Percentiles rank a stretch among this genome's conserved stretches.
Evolutionary conservation across 2,888 invertebrate genomes (phyloP).

Genomic region (Eudiplozoon nipponicum): DNA sequence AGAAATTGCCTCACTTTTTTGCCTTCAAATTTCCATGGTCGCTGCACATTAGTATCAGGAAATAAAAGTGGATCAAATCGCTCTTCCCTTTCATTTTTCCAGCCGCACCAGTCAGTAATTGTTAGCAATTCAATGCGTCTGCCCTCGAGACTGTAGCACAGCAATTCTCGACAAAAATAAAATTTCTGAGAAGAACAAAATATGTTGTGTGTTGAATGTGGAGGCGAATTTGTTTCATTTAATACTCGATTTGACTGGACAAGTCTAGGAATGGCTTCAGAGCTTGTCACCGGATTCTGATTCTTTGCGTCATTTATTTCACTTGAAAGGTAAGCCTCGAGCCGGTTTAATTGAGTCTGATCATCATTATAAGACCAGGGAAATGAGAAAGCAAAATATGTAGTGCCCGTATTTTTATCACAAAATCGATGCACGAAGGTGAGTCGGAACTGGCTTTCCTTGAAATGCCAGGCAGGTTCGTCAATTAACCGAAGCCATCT

Average conservation of each 20-base stretch:
- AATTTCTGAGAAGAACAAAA: conserved; percentile 31
- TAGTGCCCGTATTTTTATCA: conserved; percentile 32
- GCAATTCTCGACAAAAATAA: conserved; percentile 49
- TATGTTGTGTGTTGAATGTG: conserved; percentile 1
- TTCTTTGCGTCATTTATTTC: conserved; percentile 20
- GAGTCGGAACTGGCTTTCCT: conserved; percentile 25
- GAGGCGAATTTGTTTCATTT: background rate
- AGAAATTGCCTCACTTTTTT: conserved; percentile 22
- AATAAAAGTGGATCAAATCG: conserved; percentile 33
- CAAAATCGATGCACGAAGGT: conserved; percentile 35
- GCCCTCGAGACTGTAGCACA: conserved; percentile 43
- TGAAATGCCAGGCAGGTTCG: conserved; percentile 20
- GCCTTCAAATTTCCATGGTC: conserved; percentile 39
- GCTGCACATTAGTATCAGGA: conserved; percentile 35
- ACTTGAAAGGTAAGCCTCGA: conserved; percentile 32
- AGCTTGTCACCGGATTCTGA: conserved; percentile 8
- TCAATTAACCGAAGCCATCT: conserved; percentile 13
- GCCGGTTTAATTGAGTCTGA: conserved; percentile 38
- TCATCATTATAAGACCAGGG: conserved; percentile 54
- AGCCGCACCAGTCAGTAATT: conserved; percentile 45
- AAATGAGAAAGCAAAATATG: conserved; percentile 61
- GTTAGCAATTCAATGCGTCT: conserved; percentile 48
- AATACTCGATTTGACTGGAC: background rate
- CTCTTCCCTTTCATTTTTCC: conserved; percentile 39
- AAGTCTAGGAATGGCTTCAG: background rate